These are phyloP conservation scores for Mesorhabditis spiculigera DNA, from an alignment of 2,888 invertebrate species.

Conservation along the genomic window DNA sequence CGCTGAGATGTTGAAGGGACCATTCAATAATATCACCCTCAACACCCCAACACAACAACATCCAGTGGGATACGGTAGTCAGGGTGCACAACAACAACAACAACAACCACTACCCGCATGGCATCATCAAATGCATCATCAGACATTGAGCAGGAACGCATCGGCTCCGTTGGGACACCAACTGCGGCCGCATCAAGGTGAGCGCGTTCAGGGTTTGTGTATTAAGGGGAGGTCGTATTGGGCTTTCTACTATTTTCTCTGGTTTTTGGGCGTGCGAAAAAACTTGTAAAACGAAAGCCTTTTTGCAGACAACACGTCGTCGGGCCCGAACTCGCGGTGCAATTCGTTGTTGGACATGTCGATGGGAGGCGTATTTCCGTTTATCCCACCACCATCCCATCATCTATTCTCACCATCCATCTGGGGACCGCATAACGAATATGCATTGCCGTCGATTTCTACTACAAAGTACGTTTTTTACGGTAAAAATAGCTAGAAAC, in stretches of 20 bases:
- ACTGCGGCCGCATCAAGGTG: constrained; percentile 59
- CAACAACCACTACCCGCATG: constrained; percentile 7
- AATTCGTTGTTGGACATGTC: background rate
- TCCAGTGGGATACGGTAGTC: too few species aligned
- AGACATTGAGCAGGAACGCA: constrained; percentile 60
- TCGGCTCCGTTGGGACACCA: constrained; percentile 70
- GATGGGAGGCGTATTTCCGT: constrained; percentile 7
- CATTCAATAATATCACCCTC: background rate
- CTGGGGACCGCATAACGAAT: constrained; percentile 44
- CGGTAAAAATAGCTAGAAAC: too few species aligned
- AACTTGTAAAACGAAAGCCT: background rate
- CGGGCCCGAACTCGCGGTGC: constrained; percentile 22
- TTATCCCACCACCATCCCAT: background rate
- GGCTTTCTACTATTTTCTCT: background rate
- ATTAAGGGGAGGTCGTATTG: background rate
- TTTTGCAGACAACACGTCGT: background rate
- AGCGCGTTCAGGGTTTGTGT: too few species aligned
- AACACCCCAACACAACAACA: background rate
- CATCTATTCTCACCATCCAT: constrained; percentile 47
- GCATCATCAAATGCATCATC: constrained; percentile 10
- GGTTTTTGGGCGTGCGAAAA: background rate
- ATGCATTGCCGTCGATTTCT: constrained; percentile 35
- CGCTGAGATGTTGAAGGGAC: background rate
- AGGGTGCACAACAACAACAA: background rate
- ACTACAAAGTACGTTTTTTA: constrained; percentile 16